A percentile compares a stretch with the other conserved stretches of the same genome.
Conservation (phyloP, 2,797 vertebrate species). For the Cynodonichthys magdalenae region DNA sequence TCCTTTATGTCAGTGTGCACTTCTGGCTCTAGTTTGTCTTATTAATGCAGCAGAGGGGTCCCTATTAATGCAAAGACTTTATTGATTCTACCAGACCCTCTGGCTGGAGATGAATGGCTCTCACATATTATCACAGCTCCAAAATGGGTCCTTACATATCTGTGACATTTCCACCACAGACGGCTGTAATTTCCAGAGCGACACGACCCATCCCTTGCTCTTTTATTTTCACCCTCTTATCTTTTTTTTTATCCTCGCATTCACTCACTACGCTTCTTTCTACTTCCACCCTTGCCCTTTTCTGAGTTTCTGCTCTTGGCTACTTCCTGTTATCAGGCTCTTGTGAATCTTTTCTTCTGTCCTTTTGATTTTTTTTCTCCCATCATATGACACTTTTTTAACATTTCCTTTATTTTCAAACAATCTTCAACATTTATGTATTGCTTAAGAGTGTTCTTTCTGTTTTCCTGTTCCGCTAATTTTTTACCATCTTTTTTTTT, state of each 20-base stretch:
- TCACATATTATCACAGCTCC: constrained; percentile 60
- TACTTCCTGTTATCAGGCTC: constrained; percentile 46
- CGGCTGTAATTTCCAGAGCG: constrained; percentile 60
- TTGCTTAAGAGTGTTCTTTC: constrained; percentile 24
- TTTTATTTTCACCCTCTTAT: constrained; percentile 52
- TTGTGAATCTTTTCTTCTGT: constrained; percentile 29
- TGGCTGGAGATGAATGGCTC: constrained; percentile 65
- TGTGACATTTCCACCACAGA: constrained; percentile 73
- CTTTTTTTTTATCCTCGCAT: constrained; percentile 14
- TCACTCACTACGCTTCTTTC: constrained; percentile 32
- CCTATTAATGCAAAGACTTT: constrained; percentile 58
- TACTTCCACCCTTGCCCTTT: constrained; percentile 53
- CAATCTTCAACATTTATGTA: constrained; percentile 22
- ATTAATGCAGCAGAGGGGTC: constrained; percentile 62
- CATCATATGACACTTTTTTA: constrained; percentile 43
- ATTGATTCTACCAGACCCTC: constrained; percentile 67
- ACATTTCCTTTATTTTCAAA: constrained; percentile 15
- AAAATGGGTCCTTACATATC: constrained; percentile 58
- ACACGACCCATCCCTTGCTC: constrained; percentile 45
- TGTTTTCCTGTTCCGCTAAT: neutral
- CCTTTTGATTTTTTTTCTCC: constrained; percentile 11
- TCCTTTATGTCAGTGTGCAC: constrained; percentile 49
- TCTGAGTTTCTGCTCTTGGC: constrained; percentile 48
- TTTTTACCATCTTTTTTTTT: neutral
- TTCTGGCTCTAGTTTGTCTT: constrained; percentile 49